Conservation (phyloP, 2,113 vertebrate species). For the Zosterops pallidus region DNA sequence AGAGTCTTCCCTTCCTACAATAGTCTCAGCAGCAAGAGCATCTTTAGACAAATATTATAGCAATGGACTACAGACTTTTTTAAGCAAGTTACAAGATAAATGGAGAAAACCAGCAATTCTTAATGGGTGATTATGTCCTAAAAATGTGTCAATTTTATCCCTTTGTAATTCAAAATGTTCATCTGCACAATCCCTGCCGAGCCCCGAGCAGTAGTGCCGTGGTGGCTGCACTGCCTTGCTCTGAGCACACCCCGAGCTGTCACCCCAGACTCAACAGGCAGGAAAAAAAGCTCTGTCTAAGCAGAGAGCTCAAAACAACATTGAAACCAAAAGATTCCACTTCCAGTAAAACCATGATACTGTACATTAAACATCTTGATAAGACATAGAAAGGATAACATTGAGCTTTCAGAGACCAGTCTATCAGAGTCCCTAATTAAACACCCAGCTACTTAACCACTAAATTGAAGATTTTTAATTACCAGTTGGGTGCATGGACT, state of each 20-base stretch:
- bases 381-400: slow-evolving; percentile 56
- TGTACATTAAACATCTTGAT: slow-evolving; percentile 51
- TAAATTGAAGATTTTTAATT: slow-evolving; percentile 8
- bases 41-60: slow-evolving; percentile 66
- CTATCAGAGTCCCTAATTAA: slow-evolving; percentile 36
- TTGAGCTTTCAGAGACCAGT: slow-evolving; percentile 27
- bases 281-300: background rate
- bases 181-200: slow-evolving; percentile 20
- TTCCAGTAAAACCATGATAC: slow-evolving; percentile 30
- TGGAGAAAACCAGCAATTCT: slow-evolving; percentile 61
- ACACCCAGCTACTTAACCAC: slow-evolving; percentile 59
- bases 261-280: background rate
- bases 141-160: slow-evolving; percentile 45
- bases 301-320: slow-evolving; percentile 35
- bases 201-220: background rate
- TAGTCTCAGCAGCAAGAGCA: slow-evolving; percentile 57
- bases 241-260: background rate
- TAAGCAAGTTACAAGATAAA: slow-evolving; percentile 68
- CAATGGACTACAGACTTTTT: slow-evolving; percentile 63
- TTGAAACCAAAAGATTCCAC: background rate
- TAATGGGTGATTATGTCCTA: slow-evolving; percentile 50
- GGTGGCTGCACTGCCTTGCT: background rate
- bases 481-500: slow-evolving; percentile 50
- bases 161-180: background rate
- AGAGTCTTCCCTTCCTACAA: slow-evolving; percentile 60